These are phyloP conservation scores for Marcusenius ussheri DNA, from an alignment of 2,113 vertebrate genomes.

Conservation along the genomic window DNA sequence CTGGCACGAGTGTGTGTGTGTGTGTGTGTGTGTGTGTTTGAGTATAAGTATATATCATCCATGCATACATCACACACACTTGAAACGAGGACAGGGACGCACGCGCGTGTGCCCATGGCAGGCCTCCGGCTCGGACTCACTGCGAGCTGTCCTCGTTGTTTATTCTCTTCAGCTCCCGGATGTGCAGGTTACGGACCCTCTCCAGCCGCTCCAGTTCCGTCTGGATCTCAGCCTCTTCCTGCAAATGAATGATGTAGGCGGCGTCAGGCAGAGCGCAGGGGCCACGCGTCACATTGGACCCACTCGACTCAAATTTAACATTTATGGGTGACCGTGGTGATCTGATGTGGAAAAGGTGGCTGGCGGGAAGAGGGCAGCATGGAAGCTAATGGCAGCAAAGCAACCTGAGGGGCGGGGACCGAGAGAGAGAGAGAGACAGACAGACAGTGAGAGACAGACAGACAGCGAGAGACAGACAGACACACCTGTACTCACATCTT, in stretches of 20 bases:
- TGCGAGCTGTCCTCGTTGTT: slow-evolving; percentile 99
- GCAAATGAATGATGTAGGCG: slow-evolving; percentile 26
- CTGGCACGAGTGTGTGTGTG: neutral
- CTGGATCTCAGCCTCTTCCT: slow-evolving; percentile 98
- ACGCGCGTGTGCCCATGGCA: neutral
- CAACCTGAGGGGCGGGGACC: neutral
- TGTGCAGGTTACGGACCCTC: slow-evolving; percentile 96
- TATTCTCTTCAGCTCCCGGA: slow-evolving; percentile 98
- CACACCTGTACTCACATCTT: neutral
- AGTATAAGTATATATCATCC: neutral
- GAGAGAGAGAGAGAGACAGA: too few species aligned
- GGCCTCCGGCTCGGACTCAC: slow-evolving; percentile 53
- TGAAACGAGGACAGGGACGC: neutral
- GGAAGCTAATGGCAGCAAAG: neutral
- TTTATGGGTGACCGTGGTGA: neutral
- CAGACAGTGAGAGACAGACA: too few species aligned
- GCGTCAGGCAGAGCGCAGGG: neutral
- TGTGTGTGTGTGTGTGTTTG: too few species aligned
- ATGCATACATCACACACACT: neutral
- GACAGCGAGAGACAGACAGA: too few species aligned
- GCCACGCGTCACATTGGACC: neutral
- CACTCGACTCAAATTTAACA: neutral
- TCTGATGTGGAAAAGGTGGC: neutral
- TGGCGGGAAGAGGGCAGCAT: neutral
- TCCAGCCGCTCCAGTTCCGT: slow-evolving; percentile 93